Evolutionary conservation across 2,113 vertebrate species (phyloP).

Genomic region (Calidris pugnax): DNA sequence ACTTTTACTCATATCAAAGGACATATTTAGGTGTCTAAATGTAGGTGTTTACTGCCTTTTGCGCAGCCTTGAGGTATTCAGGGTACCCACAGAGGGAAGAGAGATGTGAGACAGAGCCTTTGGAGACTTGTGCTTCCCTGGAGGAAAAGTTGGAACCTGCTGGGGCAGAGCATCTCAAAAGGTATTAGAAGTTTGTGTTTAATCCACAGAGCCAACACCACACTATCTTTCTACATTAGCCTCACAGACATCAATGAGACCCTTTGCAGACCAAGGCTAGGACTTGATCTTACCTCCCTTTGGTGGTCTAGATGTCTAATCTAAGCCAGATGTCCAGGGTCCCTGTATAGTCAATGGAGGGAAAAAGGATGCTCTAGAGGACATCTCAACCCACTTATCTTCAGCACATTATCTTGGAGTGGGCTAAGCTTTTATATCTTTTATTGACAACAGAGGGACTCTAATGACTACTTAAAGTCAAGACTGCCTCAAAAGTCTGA

Average conservation of each 20-base stretch:
- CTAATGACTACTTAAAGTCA: background rate
- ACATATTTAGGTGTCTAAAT: background rate
- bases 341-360: background rate
- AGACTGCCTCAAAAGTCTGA: background rate
- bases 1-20: background rate
- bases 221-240: accelerated
- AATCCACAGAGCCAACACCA: background rate
- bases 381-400: background rate
- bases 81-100: background rate
- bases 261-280: background rate
- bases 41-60: background rate
- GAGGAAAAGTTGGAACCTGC: background rate
- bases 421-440: background rate
- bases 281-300: background rate
- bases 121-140: background rate
- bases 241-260: background rate
- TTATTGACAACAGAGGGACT: background rate
- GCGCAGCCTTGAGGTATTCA: background rate
- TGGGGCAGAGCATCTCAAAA: background rate
- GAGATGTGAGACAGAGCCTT: background rate
- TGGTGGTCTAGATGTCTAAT: background rate
- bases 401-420: background rate
- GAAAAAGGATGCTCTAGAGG: background rate
- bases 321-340: background rate
- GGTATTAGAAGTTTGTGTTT: background rate